Percentiles rank a stretch among this genome's conserved stretches.
Conservation (phyloP, 1,140 invertebrate species). For the Dinothrombium tinctorium region DNA sequence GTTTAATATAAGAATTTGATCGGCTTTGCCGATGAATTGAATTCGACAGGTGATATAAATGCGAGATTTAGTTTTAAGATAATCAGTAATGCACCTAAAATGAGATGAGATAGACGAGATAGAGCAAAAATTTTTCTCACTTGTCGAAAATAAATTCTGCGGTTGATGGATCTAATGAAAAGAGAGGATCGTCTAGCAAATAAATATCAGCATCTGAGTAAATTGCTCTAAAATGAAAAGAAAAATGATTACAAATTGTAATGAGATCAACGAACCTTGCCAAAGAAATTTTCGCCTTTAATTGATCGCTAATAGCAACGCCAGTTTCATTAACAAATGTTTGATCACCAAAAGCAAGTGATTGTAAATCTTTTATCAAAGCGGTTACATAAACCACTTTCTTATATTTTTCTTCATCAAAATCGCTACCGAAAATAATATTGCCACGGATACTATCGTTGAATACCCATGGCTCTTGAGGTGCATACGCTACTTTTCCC, state of each 20-base stretch:
- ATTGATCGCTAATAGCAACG: conserved; percentile 88
- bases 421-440: conserved; percentile 51
- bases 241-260: too few relatives aligned
- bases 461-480: conserved; percentile 69
- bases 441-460: conserved; percentile 40
- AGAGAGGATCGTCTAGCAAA: conserved; percentile 27
- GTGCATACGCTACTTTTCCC: conserved; percentile 56
- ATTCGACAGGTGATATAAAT: conserved; percentile 37
- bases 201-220: conserved; percentile 26
- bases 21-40: conserved; percentile 37
- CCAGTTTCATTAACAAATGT: conserved; percentile 24
- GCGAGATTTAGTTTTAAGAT: conserved; percentile 35
- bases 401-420: conserved; percentile 41
- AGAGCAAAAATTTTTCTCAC: conserved; percentile 25
- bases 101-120: neutral
- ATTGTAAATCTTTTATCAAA: conserved; percentile 17
- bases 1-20: conserved; percentile 47
- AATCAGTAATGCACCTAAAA: conserved; percentile 19
- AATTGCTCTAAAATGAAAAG: conserved; percentile 18
- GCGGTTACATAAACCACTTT: conserved; percentile 25
- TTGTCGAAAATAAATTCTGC: conserved; percentile 25
- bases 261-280: conserved; percentile 23
- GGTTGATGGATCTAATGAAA: conserved; percentile 22
- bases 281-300: conserved; percentile 73
- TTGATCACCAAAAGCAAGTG: conserved; percentile 21